phyloP scores from a whole-genome alignment of 2,797 vertebrate species.

The Amblyraja radiata region DNA sequence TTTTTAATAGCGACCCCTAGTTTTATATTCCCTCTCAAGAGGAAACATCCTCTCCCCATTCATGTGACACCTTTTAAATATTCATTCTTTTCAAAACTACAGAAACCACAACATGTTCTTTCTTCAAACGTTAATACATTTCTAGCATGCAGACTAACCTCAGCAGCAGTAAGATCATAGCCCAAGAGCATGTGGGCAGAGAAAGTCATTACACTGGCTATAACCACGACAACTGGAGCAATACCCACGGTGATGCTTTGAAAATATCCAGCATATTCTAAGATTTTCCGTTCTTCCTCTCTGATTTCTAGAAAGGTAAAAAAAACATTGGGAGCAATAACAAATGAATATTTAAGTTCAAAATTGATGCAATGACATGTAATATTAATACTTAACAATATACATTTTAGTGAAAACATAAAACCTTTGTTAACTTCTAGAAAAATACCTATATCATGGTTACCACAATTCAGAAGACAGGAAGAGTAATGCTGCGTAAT shows the following conservation, averaged over 20 bases:
- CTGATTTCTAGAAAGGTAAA: constrained; percentile 63
- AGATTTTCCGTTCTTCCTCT: constrained; percentile 70
- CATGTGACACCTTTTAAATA: neutral
- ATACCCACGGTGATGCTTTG: constrained; percentile 87
- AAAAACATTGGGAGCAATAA: constrained; percentile 33
- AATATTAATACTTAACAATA: neutral
- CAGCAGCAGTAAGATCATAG: constrained; percentile 80
- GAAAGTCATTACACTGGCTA: constrained; percentile 84
- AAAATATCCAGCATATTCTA: constrained; percentile 80
- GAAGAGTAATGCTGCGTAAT: neutral
- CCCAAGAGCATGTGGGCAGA: constrained; percentile 83
- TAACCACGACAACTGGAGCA: constrained; percentile 83
- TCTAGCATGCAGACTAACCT: constrained; percentile 57
- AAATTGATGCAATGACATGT: neutral
- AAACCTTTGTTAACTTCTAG: neutral
- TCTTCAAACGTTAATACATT: neutral
- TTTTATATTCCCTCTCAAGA: no score
- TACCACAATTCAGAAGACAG: neutral
- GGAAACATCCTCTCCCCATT: no score
- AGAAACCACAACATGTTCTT: neutral
- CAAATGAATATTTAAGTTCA: neutral
- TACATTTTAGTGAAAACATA: neutral
- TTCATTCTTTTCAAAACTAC: neutral
- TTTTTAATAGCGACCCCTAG: no score
- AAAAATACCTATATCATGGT: neutral